These are phyloP conservation scores for Gobiocypris rarus DNA, from an alignment of 2,113 vertebrate species.

Conservation along the genomic window DNA sequence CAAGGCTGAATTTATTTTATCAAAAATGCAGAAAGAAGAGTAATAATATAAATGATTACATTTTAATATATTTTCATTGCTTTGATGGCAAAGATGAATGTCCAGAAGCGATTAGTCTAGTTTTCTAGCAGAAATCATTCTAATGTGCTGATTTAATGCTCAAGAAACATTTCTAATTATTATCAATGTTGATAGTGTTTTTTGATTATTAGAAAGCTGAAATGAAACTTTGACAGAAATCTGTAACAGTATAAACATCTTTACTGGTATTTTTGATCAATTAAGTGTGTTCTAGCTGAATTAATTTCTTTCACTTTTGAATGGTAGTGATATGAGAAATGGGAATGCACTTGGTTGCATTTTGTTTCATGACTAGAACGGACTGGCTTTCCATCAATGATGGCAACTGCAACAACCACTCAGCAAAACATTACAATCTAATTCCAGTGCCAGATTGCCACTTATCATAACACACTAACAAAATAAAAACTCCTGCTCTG, in stretches of 20 bases:
- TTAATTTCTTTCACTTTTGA: background rate
- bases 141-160: too few species aligned
- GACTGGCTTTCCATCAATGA: background rate
- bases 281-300: background rate
- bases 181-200: too few species aligned
- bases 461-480: background rate
- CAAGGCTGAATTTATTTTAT: background rate
- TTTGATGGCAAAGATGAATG: background rate
- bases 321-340: background rate
- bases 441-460: background rate
- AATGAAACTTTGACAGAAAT: background rate
- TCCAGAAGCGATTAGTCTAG: background rate
- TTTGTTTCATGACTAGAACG: background rate
- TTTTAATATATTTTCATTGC: background rate
- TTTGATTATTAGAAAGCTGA: too few species aligned
- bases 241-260: background rate
- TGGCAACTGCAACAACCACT: background rate
- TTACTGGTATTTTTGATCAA: background rate
- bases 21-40: background rate
- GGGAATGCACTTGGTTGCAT: background rate
- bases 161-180: too few species aligned
- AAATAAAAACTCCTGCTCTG: background rate
- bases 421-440: constrained; percentile 24
- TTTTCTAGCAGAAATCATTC: background rate
- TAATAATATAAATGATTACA: background rate